Base-by-base conservation (phyloP, 2,888 invertebrate species). In the Cataglyphis cursor region DNA sequence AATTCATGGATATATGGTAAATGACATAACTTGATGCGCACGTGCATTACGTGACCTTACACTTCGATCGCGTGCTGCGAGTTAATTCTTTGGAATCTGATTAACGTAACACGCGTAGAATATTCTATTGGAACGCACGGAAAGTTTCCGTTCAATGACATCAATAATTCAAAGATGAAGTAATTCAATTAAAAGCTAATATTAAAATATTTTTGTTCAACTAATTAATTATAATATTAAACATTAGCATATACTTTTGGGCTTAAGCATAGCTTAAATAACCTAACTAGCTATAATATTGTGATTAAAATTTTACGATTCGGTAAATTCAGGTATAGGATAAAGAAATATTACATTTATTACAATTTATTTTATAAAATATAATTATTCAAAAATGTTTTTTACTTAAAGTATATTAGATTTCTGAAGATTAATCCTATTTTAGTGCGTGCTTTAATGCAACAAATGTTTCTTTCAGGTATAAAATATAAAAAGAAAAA, bases 21-120 rank as follows among this genome's bases (percentile, higher is more conserved):
- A 18, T 35, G 59, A 80, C 24, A 31, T 44, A 78, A 73, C 59
- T n/a, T 28, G 31, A 44, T 24, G 38, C 18, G 28, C 44, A 64
- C 21, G 64, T 21, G 41, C 0, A 76, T 76, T 75, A 24, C 24
- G 38, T 24, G 24, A 73, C 21, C 41, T 80, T 61, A 24, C 31
- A 59, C 59, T 24, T 74, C 6, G 18, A 59, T 80, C 35, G 59
- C 24, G 59, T 18, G 38, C 38, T 4, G 28, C 10, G 44, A 44
- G 21, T 74, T 44, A 24, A 73, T 31, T 28, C 21, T 35, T 57
- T 44, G 59, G 31, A 44, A 78, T 76, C 54, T 28, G 38, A 76
- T 76, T 41, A 76, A 65, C 10, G 38, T 38, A 35, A 35, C 28
- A 48, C 31, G 28, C 35, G 24, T 24, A 24, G 4, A 54, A 38